Conservation (phyloP, 1,140 invertebrate genomes). For the Zaprionus davidi region DNA sequence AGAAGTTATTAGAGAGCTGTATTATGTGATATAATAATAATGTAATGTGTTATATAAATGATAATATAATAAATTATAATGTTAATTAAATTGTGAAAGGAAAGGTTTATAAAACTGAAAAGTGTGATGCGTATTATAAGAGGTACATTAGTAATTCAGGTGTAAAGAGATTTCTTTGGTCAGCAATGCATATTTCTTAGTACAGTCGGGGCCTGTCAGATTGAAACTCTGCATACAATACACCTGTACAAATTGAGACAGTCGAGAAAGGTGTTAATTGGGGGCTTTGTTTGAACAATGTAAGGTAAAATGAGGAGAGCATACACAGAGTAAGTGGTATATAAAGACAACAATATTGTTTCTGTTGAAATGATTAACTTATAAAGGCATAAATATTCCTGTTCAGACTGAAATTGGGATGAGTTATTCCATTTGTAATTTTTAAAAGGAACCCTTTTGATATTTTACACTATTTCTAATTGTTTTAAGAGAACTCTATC, state of each 20-base stretch:
- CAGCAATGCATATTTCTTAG: neutral
- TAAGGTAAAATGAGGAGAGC: neutral
- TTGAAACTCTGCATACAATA: neutral
- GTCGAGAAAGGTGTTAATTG: neutral
- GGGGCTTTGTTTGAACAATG: neutral
- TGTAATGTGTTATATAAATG: neutral
- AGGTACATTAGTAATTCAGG: neutral
- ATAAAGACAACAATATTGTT: neutral
- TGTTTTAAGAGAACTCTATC: too few relatives aligned
- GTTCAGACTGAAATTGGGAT: neutral
- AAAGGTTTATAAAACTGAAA: neutral
- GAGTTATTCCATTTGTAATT: too few relatives aligned
- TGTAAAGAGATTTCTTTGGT: neutral
- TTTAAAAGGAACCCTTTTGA: too few relatives aligned
- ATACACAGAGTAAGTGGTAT: neutral
- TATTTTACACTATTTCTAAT: too few relatives aligned
- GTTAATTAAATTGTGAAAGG: too few relatives aligned
- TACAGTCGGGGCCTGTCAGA: neutral
- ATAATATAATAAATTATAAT: neutral
- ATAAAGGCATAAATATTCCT: neutral
- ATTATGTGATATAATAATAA: neutral
- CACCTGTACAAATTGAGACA: constrained; percentile 4
- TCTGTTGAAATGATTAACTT: neutral
- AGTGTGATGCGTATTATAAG: too few relatives aligned
- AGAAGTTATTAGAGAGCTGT: constrained; percentile 1